phyloP scores from a whole-genome alignment of 2,797 vertebrate species.

The Parotocinclus haroldoi region DNA sequence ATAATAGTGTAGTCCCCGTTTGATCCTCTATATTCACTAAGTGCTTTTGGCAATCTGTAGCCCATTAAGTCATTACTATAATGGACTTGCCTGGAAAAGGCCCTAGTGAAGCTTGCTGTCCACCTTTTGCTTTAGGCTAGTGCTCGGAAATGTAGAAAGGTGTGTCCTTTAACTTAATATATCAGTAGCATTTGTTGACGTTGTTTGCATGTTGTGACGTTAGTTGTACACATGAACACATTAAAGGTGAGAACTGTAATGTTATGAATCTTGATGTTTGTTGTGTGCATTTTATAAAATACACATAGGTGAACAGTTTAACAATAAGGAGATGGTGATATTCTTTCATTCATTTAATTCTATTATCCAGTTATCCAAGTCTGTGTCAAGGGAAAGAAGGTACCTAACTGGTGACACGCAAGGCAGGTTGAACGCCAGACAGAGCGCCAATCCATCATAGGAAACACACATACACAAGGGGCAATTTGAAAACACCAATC shows the following conservation, averaged over 20 bases:
- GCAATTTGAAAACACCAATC: too few relatives aligned
- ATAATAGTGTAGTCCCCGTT: slow-evolving; percentile 8
- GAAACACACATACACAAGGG: too few relatives aligned
- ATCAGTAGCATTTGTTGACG: background rate
- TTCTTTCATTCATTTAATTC: too few relatives aligned
- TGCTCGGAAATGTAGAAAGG: slow-evolving; percentile 5
- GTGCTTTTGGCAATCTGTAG: slow-evolving; percentile 22
- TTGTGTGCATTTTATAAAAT: background rate
- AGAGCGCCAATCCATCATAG: too few relatives aligned
- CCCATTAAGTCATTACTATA: slow-evolving; percentile 35
- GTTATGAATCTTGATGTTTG: slow-evolving; percentile 1
- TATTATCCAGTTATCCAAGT: too few relatives aligned
- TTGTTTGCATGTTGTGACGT: background rate
- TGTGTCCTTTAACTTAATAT: background rate
- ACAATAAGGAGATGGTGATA: background rate
- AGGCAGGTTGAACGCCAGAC: too few relatives aligned
- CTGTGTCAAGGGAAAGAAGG: too few relatives aligned
- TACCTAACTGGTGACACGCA: too few relatives aligned
- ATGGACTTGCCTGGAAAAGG: slow-evolving; percentile 23
- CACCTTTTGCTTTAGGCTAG: slow-evolving; percentile 1
- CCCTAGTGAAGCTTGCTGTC: slow-evolving; percentile 1
- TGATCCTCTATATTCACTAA: slow-evolving; percentile 18
- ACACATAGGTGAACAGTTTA: background rate
- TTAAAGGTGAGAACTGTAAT: background rate
- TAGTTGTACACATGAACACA: background rate